Conservation (phyloP, 2,113 vertebrate genomes). For the Paramormyrops kingsleyae region DNA sequence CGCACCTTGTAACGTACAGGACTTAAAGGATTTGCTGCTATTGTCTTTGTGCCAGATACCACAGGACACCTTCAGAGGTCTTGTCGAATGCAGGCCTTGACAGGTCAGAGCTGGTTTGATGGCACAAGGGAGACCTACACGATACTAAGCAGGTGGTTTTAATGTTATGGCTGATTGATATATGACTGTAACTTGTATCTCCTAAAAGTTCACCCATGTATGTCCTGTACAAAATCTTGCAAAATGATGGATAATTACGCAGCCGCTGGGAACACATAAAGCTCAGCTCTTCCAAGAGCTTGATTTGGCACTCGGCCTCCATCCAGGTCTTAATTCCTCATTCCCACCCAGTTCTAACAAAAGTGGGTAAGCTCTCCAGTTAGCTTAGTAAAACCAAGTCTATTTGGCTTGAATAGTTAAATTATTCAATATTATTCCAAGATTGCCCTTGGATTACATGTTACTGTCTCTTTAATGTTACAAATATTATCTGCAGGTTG, state of each 20-base stretch:
- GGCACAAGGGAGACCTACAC: background rate
- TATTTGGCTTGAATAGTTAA: background rate
- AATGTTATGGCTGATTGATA: background rate
- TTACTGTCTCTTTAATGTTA: background rate
- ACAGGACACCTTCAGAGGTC: background rate
- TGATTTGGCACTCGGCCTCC: background rate
- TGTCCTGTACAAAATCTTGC: background rate
- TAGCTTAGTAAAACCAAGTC: background rate
- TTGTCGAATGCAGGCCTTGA: background rate
- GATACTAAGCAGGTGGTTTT: background rate
- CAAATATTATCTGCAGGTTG: background rate
- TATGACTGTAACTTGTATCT: background rate
- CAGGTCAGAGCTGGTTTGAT: background rate
- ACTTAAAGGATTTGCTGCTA: background rate
- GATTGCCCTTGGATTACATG: background rate
- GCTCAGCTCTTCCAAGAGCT: background rate
- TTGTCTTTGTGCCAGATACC: background rate
- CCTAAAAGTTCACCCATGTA: background rate
- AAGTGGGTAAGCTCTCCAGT: background rate
- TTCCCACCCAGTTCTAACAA: background rate
- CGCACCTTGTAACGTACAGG: background rate
- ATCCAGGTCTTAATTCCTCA: background rate
- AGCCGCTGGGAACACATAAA: background rate
- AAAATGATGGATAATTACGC: background rate
- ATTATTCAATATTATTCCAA: background rate